Base-by-base conservation (phyloP, 2,113 vertebrate species). In the Rhipidura dahli region DNA sequence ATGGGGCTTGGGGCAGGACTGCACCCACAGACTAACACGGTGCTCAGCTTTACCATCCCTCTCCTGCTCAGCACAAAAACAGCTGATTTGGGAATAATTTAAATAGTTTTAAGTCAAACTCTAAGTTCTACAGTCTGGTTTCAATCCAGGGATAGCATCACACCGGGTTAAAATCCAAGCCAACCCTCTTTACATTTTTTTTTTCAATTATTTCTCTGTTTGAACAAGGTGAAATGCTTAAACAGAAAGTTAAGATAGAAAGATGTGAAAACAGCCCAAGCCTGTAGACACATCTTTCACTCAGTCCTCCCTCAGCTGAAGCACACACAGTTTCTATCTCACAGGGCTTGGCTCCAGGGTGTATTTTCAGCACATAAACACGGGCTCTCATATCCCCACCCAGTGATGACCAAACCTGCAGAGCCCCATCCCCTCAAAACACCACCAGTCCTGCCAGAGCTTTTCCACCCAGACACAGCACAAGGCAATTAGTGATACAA, bases 311-410 rank as follows among this genome's bases (percentile, higher is more conserved):
- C 26, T 39, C 71, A 78, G n/a, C 47, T 16, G 2, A 56, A 78
- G 51, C 1, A 3, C 16, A 23, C 3, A 6, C 23, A 59, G n/a
- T n/a, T 69, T 14, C 0, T 3, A 35, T 12, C 18, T 4, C 40
- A 7, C 19, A 22, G n/a, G 3, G 35, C 56, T 49, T 31, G 42
- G 59, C 39, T 37, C 59, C 17, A 47, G 76, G 79, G 14, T 28
- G 35, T 7, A 37, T 78, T 81, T 94, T 40, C 49, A 75, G 69
- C 53, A 71, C 39, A 47, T 0, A 1, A 71, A 35, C 42, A 20
- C 40, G 61, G 56, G 56, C 57, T 66, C 64, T 76, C 51, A 44
- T 1, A 3, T 73, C 35, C 60, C 71, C 64, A 6, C 27, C 13
- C 3, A 6, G 9, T 2, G 4, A 30, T 8, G 68, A 60, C 10